These are phyloP conservation scores for Pipistrellus kuhlii DNA, from an alignment of 2,797 vertebrate species.

Conservation along the genomic window DNA sequence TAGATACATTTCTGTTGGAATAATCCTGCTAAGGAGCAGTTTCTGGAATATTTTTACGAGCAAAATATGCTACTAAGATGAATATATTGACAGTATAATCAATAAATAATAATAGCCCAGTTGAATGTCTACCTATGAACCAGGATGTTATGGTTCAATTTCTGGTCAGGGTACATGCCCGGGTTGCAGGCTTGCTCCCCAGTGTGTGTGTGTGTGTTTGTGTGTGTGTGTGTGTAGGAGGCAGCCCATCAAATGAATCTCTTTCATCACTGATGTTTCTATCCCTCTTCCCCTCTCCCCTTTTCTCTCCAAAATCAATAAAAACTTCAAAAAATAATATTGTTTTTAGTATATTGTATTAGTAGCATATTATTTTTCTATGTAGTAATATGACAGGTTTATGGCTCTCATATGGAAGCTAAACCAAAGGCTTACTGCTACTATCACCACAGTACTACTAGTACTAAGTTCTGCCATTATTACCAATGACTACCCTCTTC, in stretches of 20 bases:
- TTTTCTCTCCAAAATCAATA: background rate
- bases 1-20: background rate
- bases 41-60: background rate
- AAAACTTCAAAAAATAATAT: too few relatives aligned
- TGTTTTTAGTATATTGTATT: background rate
- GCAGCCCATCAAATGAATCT: background rate
- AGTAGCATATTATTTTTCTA: background rate
- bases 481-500: background rate
- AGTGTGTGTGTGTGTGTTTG: too few relatives aligned
- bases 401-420: background rate
- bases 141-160: background rate
- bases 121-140: background rate
- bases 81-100: background rate
- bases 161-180: background rate
- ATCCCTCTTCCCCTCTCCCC: background rate
- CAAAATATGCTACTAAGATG: background rate
- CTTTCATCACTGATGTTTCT: background rate
- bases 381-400: background rate
- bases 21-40: background rate
- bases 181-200: background rate
- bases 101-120: background rate
- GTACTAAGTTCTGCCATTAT: too few relatives aligned
- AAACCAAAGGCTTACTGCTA: background rate
- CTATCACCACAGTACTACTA: too few relatives aligned
- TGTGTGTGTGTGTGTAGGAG: accelerated